Percentiles rank a stretch among this genome's conserved stretches.
phyloP scores from a whole-genome alignment of 2,797 vertebrate genomes.

The Myotis myotis region DNA sequence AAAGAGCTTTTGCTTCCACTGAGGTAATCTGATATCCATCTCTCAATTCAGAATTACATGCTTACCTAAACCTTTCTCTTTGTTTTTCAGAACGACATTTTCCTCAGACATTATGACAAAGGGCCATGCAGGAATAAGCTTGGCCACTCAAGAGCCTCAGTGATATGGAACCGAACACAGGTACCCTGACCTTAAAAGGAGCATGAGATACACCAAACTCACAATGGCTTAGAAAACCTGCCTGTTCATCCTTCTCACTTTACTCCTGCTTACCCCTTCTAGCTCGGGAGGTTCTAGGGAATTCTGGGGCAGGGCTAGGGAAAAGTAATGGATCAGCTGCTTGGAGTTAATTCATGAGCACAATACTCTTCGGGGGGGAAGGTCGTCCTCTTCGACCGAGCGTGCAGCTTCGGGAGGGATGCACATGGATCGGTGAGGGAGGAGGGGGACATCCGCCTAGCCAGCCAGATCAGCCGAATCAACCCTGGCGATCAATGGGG shows the following conservation, averaged over 20 bases:
- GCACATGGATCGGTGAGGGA: too few species aligned
- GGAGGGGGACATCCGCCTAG: too few species aligned
- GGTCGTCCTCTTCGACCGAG: too few species aligned
- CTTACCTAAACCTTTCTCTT: slow-evolving; percentile 37
- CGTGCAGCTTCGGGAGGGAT: too few species aligned
- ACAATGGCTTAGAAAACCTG: not conserved
- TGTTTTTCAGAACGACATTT: slow-evolving; percentile 94
- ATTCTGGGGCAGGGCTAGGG: not conserved
- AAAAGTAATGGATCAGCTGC: not conserved
- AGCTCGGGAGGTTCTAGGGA: not conserved
- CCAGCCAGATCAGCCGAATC: too few species aligned
- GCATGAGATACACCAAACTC: not conserved
- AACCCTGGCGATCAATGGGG: too few species aligned
- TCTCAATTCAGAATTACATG: not conserved
- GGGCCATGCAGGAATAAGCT: slow-evolving; percentile 97
- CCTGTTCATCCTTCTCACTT: not conserved
- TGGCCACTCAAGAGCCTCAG: slow-evolving; percentile 95
- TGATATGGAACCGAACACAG: slow-evolving; percentile 99
- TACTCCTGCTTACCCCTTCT: not conserved
- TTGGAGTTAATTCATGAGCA: not conserved
- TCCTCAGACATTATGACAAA: slow-evolving; percentile 97
- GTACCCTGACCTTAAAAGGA: slow-evolving; percentile 80
- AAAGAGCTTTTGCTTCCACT: not conserved
- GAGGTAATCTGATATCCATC: not conserved
- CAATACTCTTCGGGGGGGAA: too few species aligned